Percentiles rank a stretch among this genome's conserved stretches.
phyloP scores from a whole-genome alignment of 2,113 vertebrate species.

The Protobothrops mucrosquamatus region DNA sequence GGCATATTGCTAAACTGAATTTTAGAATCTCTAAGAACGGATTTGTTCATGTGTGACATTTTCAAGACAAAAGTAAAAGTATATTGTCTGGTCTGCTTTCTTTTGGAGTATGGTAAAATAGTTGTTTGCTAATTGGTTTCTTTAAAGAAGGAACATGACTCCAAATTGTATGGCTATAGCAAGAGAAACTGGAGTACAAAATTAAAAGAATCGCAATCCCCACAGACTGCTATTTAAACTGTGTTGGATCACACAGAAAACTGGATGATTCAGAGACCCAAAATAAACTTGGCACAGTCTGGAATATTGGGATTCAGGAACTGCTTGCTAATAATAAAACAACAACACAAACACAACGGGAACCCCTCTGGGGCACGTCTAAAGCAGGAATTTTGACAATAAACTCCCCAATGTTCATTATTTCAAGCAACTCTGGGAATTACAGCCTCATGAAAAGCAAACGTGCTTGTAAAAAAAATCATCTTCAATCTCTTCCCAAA shows the following conservation, averaged over 20 bases:
- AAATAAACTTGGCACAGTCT: neutral
- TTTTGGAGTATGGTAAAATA: neutral
- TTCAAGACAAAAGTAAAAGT: neutral
- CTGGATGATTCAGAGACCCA: neutral
- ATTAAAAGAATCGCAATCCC: neutral
- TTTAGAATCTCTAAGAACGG: neutral
- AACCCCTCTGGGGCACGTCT: neutral
- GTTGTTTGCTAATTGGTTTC: neutral
- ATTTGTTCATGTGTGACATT: neutral
- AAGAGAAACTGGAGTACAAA: neutral
- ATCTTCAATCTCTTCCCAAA: neutral
- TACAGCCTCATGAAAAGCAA: neutral
- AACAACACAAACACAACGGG: neutral
- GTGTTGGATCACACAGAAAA: neutral
- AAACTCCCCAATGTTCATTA: neutral
- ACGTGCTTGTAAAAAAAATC: neutral
- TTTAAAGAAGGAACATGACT: neutral
- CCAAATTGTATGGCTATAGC: neutral
- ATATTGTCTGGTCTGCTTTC: neutral
- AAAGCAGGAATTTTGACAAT: neutral
- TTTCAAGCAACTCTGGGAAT: neutral
- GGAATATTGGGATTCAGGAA: neutral
- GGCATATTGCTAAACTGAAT: neutral
- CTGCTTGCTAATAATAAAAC: neutral
- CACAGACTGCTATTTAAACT: neutral